Evolutionary conservation across 2,888 invertebrate genomes (phyloP).

Genomic region (Baronia brevicornis): DNA sequence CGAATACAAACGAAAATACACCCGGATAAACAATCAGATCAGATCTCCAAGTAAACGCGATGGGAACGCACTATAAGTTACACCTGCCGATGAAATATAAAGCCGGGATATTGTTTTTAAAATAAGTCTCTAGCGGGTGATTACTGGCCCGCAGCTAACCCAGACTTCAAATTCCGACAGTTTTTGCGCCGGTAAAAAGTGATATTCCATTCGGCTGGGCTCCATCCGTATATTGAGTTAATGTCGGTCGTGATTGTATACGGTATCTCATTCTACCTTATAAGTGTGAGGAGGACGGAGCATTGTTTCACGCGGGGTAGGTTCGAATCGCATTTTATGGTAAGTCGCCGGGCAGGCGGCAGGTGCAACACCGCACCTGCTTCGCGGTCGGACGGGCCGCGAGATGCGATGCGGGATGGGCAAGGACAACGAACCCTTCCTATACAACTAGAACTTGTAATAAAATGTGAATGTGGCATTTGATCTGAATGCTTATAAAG

Average conservation of each 20-base stretch:
- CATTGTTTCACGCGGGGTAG: conserved; percentile 59
- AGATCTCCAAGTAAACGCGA: conserved; percentile 34
- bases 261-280: conserved; percentile 38
- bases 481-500: too few relatives aligned
- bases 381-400: conserved; percentile 48
- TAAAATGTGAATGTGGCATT: too few relatives aligned
- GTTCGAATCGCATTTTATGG: conserved; percentile 72
- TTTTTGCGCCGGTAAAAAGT: conserved; percentile 72
- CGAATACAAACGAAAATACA: conserved; percentile 45
- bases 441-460: conserved; percentile 14
- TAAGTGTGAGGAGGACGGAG: conserved; percentile 48
- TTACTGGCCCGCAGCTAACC: conserved; percentile 57
- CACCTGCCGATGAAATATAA: conserved; percentile 68
- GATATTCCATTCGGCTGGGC: conserved; percentile 68
- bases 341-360: conserved; percentile 67
- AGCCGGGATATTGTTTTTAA: conserved; percentile 68
- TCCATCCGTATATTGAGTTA: conserved; percentile 69
- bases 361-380: conserved; percentile 71
- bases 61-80: conserved; percentile 54
- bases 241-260: conserved; percentile 68
- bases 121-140: conserved; percentile 59
- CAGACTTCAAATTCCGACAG: conserved; percentile 69
- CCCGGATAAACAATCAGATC: conserved; percentile 54
- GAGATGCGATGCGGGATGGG: conserved; percentile 50
- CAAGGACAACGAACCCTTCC: conserved; percentile 62